Base-by-base conservation (phyloP, 64 coral and sea anemone genomes). In the Actinia tenebrosa region DNA sequence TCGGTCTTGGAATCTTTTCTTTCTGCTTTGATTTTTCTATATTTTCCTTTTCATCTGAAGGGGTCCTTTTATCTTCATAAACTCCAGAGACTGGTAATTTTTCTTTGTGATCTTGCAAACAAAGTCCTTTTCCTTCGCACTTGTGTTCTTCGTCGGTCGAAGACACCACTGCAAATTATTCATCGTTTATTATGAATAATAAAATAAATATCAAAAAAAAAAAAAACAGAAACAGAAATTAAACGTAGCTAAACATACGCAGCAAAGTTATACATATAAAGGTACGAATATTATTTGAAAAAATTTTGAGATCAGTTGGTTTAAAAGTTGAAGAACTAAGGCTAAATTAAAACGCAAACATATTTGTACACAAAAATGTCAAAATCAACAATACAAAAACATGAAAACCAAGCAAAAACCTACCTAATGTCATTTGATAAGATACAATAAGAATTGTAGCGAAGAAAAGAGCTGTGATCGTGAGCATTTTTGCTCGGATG, bases 301-400 rank as follows among this genome's bases (percentile, higher is more conserved):
- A n/a, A 7, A 69, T 69, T 2, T 69, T n/a, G 64, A 75, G 26
- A 75, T 75, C 69, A 42, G 10, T 15, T 42, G 69, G 10, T 13
- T 75, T 14, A 11, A 75, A 25, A 18, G 7, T 75, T 75, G 26
- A 69, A 61, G 3, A 19, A 64, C 19, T 23, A 23, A 66, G 10
- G 63, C 3, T n/a, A 16, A 75, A 25, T 30, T 5, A 66, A 25
- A 30, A 37, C 30, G 30, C 10, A 75, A 75, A 8, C 30, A 71
- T 27, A 27, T 71, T 75, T 75, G 69, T 75, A 75, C 69, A 75
- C 69, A 58, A 75, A 71, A 26, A 75, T 30, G 20, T 75, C 63
- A n/a, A 66, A 66, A 23, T 23, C 5, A 0, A 66, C n/a, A 27
- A 10, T 37, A 71, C 9, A 75, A 75, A 30, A 14, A 42, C 13